A percentile compares a stretch with the other conserved stretches of the same genome.
These are phyloP conservation scores for Drosophila yooni DNA, from an alignment of 2,888 invertebrate genomes.

Conservation along the genomic window DNA sequence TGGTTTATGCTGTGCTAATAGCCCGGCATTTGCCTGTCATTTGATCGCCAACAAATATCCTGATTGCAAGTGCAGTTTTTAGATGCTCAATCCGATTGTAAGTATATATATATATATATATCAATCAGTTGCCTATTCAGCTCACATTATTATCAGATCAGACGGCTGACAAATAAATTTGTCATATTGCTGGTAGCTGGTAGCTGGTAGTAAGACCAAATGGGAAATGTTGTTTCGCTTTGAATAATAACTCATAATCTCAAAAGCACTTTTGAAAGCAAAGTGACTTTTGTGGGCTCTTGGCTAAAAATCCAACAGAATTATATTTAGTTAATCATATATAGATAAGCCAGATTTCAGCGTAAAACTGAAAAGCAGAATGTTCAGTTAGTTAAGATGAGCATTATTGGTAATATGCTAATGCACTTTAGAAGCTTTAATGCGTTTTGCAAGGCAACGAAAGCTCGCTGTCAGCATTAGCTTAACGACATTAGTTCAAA, in stretches of 20 bases:
- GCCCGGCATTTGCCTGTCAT: constrained; percentile 61
- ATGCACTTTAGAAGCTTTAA: not conserved
- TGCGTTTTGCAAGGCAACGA: not conserved
- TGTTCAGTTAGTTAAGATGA: not conserved
- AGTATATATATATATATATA: constrained; percentile 1
- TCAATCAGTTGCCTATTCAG: constrained; percentile 45
- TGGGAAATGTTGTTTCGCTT: not conserved
- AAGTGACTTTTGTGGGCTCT: not conserved
- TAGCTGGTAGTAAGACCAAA: not conserved
- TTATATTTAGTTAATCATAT: not conserved
- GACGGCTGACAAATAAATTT: constrained; percentile 17
- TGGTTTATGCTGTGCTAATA: constrained; percentile 82
- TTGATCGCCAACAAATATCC: constrained; percentile 69
- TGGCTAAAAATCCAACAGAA: not conserved
- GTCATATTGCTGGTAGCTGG: not conserved
- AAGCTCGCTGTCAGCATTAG: not conserved
- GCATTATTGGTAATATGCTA: not conserved
- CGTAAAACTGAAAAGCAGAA: not conserved
- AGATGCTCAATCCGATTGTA: constrained; percentile 19
- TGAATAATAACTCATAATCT: not conserved
- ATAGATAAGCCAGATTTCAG: not conserved
- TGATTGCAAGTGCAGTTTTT: constrained; percentile 13
- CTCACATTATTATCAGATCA: constrained; percentile 36
- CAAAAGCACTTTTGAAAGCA: not conserved
- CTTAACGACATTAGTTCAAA: not conserved